Evolutionary conservation across 2,888 invertebrate species (phyloP), one percentile per base, ranked within the genome.

Genomic region (Ornithoptera alexandrae): DNA sequence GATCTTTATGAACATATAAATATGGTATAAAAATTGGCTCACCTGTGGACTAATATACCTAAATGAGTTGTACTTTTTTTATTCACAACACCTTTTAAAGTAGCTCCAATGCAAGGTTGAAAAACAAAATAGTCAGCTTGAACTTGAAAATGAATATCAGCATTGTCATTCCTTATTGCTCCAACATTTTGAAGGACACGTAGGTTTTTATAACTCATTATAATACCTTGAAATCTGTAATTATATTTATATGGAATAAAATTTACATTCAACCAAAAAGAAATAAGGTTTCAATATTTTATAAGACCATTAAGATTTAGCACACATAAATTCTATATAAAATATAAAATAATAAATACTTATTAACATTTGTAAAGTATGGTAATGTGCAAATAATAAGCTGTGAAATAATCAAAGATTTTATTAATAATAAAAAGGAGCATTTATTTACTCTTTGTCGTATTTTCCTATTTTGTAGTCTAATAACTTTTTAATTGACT

Each of bases 51-150:
- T 66, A 96, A 88, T 73, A 95, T 93, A 5, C 95, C 95, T 70
- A 96, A 86, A 85, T 96, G 95, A 75, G 95, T 94, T 53, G 87
- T 83, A 74, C 94, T 94, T 74, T 94, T 94, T 81, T 95, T 95
- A 79, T 95, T 95, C 0, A 96, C 95, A 74, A 94, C 81, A 15
- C 95, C 96, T 80, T 90, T 93, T 62, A 96, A 81, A 50, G 84
- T 89, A 71, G 93, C 93, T 4, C 94, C 95, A 64, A 95, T 84
- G 81, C 86, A 82, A 17, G 96, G 96, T 73, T 91, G 93, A 79
- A 92, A 92, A 72, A 96, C 85, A 79, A 94, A 95, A 81, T 95
- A 96, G 76, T 96, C 95, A 22, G 94, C 95, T 82, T 94, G 93
- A 3, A 96, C 91, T 86, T 95, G 94, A 72, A 95, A 87, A 79